A percentile compares a stretch with the other conserved stretches of the same genome.
These are phyloP conservation scores for Mus minutoides DNA, from an alignment of 2,797 vertebrate genomes.

Conservation along the genomic window DNA sequence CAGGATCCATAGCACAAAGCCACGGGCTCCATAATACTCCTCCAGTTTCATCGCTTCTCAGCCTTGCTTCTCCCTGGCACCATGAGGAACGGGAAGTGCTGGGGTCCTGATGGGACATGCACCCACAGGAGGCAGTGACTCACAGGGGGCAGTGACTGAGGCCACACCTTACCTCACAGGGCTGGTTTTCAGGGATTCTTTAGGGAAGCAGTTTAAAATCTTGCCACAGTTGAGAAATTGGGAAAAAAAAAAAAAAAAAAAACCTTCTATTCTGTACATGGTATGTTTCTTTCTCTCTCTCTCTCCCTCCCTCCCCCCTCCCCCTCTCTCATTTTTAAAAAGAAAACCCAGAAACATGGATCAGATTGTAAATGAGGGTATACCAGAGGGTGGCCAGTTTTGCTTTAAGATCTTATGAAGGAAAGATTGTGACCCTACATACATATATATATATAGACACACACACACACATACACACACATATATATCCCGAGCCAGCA, in stretches of 20 bases:
- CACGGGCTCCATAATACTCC: constrained; percentile 85
- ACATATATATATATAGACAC: constrained; percentile 88
- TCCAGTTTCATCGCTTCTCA: constrained; percentile 87
- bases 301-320: constrained; percentile 67
- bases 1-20: constrained; percentile 81
- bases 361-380: constrained; percentile 91
- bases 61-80: constrained; percentile 84
- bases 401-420: constrained; percentile 95
- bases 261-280: constrained; percentile 93
- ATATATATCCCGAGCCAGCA: constrained; percentile 93
- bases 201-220: constrained; percentile 94
- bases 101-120: constrained; percentile 41
- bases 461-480: constrained; percentile 84
- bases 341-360: constrained; percentile 88
- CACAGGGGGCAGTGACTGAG: constrained; percentile 73
- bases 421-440: constrained; percentile 93
- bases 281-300: constrained; percentile 76
- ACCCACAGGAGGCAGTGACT: constrained; percentile 48
- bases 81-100: constrained; percentile 73
- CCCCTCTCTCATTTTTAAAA: constrained; percentile 81
- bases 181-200: constrained; percentile 98
- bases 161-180: constrained; percentile 96
- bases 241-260: constrained; percentile 85
- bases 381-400: constrained; percentile 91
- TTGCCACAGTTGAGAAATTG: constrained; percentile 93